phyloP scores from a whole-genome alignment of 2,113 vertebrate genomes.

The Nothoprocta perdicaria region DNA sequence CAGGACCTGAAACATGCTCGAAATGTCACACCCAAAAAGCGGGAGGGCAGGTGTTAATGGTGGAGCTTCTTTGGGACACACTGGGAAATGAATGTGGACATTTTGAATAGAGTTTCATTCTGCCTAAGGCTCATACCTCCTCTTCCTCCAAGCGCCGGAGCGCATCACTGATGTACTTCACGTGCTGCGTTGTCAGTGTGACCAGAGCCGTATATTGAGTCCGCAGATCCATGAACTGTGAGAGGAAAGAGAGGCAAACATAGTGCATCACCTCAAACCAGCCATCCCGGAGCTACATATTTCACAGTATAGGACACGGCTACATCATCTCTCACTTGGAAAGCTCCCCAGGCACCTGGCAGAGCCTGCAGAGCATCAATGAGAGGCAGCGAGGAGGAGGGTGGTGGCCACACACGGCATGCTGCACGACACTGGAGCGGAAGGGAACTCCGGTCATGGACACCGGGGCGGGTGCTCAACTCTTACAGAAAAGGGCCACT shows the following conservation, averaged over 20 bases:
- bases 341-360: background rate
- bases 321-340: background rate
- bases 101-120: accelerated
- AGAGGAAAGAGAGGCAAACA: background rate
- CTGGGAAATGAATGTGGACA: accelerated
- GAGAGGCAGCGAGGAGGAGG: background rate
- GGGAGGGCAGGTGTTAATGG: background rate
- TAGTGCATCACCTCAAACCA: accelerated
- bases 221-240: slow-evolving; percentile 95
- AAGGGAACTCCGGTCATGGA: background rate
- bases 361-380: background rate
- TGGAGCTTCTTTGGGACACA: background rate
- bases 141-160: slow-evolving; percentile 93
- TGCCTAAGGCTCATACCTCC: slow-evolving; percentile 78
- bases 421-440: background rate
- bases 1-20: accelerated
- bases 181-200: slow-evolving; percentile 94
- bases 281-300: accelerated
- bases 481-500: background rate
- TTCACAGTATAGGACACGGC: background rate
- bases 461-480: background rate
- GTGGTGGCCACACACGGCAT: slow-evolving; percentile 15
- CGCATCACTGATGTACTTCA: slow-evolving; percentile 97
- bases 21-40: accelerated
- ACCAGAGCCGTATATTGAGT: slow-evolving; percentile 96